Conservation (phyloP, 2,797 vertebrate species). For the Craterocephalus amniculus region DNA sequence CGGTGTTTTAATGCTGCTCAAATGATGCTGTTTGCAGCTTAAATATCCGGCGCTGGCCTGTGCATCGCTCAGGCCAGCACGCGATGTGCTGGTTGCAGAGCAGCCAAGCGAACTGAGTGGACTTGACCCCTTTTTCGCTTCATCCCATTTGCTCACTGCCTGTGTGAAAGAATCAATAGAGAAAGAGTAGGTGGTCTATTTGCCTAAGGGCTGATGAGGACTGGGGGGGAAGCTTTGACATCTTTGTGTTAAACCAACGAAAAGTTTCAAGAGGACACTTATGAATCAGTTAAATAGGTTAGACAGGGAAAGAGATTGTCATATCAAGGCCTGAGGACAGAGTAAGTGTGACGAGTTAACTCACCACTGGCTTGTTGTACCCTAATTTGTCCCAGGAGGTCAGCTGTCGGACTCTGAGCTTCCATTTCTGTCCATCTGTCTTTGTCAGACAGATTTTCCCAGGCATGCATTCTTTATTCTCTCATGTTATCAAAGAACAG, state of each 20-base stretch:
- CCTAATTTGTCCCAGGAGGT: slow-evolving; percentile 62
- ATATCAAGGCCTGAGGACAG: slow-evolving; percentile 50
- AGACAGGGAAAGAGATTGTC: slow-evolving; percentile 36
- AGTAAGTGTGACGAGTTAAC: slow-evolving; percentile 41
- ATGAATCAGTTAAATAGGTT: slow-evolving; percentile 32
- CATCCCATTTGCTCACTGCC: slow-evolving; percentile 62
- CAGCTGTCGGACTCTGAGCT: slow-evolving; percentile 30
- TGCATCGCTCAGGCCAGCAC: slow-evolving; percentile 63
- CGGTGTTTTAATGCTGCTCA: slow-evolving; percentile 39
- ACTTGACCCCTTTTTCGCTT: slow-evolving; percentile 61
- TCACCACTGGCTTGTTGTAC: slow-evolving; percentile 47
- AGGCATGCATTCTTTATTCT: slow-evolving; percentile 10
- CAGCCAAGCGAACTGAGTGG: slow-evolving; percentile 62
- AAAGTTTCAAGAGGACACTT: slow-evolving; percentile 40
- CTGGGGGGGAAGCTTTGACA: slow-evolving; percentile 40
- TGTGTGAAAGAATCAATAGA: slow-evolving; percentile 50
- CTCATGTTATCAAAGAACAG: slow-evolving; percentile 24
- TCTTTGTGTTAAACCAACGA: slow-evolving; percentile 51
- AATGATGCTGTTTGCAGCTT: slow-evolving; percentile 59
- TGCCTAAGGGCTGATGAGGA: slow-evolving; percentile 58
- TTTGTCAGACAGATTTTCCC: slow-evolving; percentile 4
- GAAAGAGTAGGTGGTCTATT: slow-evolving; percentile 50
- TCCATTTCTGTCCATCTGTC: background rate
- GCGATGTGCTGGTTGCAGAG: slow-evolving; percentile 67
- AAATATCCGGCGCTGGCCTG: slow-evolving; percentile 54